phyloP scores from a whole-genome alignment of 1,140 invertebrate species.

The Colletes gigas region DNA sequence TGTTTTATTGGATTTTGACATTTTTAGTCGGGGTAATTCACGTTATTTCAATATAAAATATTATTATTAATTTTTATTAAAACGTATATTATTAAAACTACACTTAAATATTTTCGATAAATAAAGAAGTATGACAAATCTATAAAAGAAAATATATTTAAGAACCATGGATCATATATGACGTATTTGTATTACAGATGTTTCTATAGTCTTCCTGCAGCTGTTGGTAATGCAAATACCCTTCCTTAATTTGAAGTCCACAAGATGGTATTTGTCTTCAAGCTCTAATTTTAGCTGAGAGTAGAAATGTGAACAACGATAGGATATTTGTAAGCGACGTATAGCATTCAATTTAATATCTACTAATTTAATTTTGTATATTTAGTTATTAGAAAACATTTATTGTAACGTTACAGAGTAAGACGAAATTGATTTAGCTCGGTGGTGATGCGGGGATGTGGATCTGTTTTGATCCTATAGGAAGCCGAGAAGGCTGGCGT shows the following conservation, averaged over 20 bases:
- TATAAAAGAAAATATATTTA: not conserved
- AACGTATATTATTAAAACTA: no score
- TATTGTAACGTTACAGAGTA: constrained; percentile 47
- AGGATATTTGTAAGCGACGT: constrained; percentile 32
- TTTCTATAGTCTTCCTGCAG: constrained; percentile 62
- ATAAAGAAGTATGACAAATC: not conserved
- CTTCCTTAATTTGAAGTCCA: constrained; percentile 50
- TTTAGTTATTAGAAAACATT: constrained; percentile 15
- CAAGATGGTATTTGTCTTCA: constrained; percentile 59
- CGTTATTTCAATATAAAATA: not conserved
- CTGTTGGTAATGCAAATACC: constrained; percentile 63
- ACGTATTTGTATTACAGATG: constrained; percentile 58
- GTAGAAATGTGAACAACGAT: constrained; percentile 56
- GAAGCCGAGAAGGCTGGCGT: constrained; percentile 76
- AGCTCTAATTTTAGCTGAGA: constrained; percentile 68
- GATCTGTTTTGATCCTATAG: constrained; percentile 76
- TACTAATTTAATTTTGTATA: not conserved
- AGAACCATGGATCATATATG: not conserved
- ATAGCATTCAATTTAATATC: constrained; percentile 48
- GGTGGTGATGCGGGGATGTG: constrained; percentile 80
- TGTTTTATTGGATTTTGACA: not conserved
- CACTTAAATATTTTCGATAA: not conserved
- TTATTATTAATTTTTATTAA: not conserved
- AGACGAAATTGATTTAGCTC: constrained; percentile 61
- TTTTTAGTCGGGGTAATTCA: not conserved